phyloP scores from a whole-genome alignment of 2,797 vertebrate genomes.

The Odontamblyopus lacepedii region DNA sequence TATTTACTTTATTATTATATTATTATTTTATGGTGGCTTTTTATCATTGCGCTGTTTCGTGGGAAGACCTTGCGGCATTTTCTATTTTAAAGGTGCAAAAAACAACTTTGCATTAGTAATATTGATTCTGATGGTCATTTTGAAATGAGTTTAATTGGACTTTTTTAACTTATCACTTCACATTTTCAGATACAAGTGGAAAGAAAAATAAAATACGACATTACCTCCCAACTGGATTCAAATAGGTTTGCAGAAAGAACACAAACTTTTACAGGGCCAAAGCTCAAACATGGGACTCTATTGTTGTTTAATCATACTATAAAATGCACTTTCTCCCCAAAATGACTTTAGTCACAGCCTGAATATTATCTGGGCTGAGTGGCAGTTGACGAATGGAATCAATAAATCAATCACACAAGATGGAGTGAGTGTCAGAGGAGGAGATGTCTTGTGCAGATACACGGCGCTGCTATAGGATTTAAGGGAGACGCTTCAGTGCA shows the following conservation, averaged over 20 bases:
- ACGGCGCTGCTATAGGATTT: conserved; percentile 19
- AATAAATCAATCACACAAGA: conserved; percentile 50
- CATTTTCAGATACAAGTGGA: too few species aligned
- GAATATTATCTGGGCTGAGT: conserved; percentile 28
- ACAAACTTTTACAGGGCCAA: not conserved
- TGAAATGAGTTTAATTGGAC: not conserved
- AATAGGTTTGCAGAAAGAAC: not conserved
- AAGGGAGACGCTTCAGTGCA: conserved; percentile 5
- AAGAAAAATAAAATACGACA: not conserved
- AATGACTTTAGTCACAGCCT: not conserved
- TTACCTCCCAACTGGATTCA: not conserved
- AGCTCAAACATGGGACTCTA: not conserved
- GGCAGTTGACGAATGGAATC: conserved; percentile 58
- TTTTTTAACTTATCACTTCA: too few species aligned
- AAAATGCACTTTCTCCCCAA: conserved; percentile 3
- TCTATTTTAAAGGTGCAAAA: too few species aligned
- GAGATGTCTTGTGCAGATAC: conserved; percentile 10
- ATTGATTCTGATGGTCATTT: not conserved
- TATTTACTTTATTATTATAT: too few species aligned
- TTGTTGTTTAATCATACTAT: conserved; percentile 24
- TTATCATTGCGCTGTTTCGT: too few species aligned
- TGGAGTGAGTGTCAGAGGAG: conserved; percentile 42
- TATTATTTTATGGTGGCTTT: too few species aligned
- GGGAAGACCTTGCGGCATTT: too few species aligned
- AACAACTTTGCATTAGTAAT: not conserved